Conservation (phyloP, 1,140 invertebrate species). For the Plutomurus gul region DNA sequence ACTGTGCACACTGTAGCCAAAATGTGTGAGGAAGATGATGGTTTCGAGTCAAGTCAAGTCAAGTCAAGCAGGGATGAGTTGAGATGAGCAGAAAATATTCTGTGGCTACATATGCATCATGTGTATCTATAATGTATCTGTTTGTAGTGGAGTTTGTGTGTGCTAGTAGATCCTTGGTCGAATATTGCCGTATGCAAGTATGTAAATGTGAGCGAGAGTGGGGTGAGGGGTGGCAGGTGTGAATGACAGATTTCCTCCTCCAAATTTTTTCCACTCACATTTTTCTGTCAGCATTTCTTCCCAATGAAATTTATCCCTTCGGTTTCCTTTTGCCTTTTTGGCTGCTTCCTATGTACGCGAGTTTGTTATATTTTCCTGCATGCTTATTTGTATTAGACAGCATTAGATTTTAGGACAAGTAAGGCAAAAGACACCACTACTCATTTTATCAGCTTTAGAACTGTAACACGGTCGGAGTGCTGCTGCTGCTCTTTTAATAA, state of each 20-base stretch:
- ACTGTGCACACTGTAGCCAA: neutral
- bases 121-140: neutral
- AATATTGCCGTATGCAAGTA: constrained; percentile 12
- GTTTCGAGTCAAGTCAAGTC: neutral
- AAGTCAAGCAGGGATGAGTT: neutral
- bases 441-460: too few relatives aligned
- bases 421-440: too few relatives aligned
- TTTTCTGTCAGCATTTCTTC: constrained; percentile 45
- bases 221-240: constrained; percentile 48
- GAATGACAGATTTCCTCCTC: constrained; percentile 51
- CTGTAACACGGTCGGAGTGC: too few relatives aligned
- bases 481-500: too few relatives aligned
- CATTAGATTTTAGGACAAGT: too few relatives aligned
- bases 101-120: neutral
- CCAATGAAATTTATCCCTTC: constrained; percentile 38
- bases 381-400: too few relatives aligned
- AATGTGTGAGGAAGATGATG: neutral
- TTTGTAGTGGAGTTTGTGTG: neutral
- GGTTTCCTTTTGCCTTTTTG: neutral
- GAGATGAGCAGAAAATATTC: neutral
- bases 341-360: too few relatives aligned
- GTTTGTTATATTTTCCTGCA: too few relatives aligned
- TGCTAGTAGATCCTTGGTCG: neutral
- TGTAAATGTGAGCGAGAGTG: constrained; percentile 18
- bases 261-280: constrained; percentile 46